Base-by-base conservation (phyloP, 1,140 invertebrate species). In the Drosophila fuyamai region DNA sequence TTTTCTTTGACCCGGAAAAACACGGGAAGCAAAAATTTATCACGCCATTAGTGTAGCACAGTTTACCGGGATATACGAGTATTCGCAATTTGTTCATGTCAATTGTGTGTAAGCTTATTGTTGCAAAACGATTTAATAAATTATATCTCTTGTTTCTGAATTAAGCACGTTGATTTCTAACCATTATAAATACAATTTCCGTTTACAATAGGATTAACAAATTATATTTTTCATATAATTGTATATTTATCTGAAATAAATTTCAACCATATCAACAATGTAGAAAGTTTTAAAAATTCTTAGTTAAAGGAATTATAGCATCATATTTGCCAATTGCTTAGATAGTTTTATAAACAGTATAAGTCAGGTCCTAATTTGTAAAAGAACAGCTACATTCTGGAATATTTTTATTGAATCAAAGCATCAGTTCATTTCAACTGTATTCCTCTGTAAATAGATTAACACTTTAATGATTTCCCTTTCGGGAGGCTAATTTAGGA, bases 11-110 rank as follows among this genome's bases (percentile, higher is more conserved):
- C 14, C 4, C 8, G 27, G 18, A 23, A 32, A 46, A 54, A 29
- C 32, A 14, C n/a, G 35, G 14, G 58, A 48, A 58, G 12, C 43
- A 16, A 18, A 56, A 38, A 70, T 70, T 55, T 70, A 70, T 70
- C 41, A 71, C 43, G 36, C 23, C 50, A 46, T 57, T 70, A 56
- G 65, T 35, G 43, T 16, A 38, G 29, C 47, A 38, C 27, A 16
- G 48, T 51, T 35, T 35, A 35, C 27, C 27, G 13, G 27, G 12
- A 51, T 35, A 38, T 7, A 40, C 13, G 23, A 23, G 9, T 10
- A 35, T 51, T 41, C 13, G 6, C 61, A 35, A 48, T 71, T 58
- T 48, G 43, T 68, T 18, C n/a, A 8, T 40, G 50, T 56, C 50
- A 40, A 40, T 71, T 47, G 23, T 0, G 13, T 36, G 14, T 16